These are phyloP conservation scores for Patagioenas fasciata DNA, from an alignment of 2,113 vertebrate genomes.

Conservation along the genomic window DNA sequence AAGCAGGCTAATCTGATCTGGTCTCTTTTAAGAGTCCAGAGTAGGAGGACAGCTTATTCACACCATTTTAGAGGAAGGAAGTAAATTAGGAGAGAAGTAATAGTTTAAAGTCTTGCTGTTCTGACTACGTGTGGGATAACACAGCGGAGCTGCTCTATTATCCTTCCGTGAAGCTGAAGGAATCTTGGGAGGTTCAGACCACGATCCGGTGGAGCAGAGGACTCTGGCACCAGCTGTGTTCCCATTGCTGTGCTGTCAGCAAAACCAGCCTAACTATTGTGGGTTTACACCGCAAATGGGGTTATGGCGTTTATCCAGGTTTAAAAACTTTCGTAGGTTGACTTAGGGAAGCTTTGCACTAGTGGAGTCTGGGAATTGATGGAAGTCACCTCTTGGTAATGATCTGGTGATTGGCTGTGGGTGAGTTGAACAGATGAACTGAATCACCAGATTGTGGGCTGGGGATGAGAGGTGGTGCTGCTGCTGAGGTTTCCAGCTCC, in stretches of 20 bases:
- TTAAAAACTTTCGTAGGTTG: not conserved
- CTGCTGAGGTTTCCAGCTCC: not conserved
- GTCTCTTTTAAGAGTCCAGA: not conserved
- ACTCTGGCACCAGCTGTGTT: not conserved
- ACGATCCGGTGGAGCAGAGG: not conserved
- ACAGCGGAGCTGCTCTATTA: not conserved
- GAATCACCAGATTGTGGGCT: not conserved
- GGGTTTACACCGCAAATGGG: not conserved
- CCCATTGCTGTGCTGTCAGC: not conserved
- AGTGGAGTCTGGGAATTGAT: not conserved
- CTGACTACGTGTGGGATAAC: not conserved
- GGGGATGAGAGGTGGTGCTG: rapidly evolving
- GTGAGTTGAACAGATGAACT: not conserved
- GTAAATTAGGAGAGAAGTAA: not conserved
- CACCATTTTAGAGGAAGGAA: not conserved
- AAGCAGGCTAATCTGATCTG: not conserved
- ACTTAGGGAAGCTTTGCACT: not conserved
- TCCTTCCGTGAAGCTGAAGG: not conserved
- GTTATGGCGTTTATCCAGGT: not conserved
- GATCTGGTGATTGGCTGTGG: not conserved
- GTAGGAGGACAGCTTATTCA: not conserved
- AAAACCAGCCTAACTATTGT: not conserved
- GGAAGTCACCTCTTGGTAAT: not conserved
- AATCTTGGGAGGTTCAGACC: not conserved
- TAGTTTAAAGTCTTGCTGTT: not conserved